Base-by-base conservation (phyloP, 2,797 vertebrate species). In the Anomalospiza imberbis region DNA sequence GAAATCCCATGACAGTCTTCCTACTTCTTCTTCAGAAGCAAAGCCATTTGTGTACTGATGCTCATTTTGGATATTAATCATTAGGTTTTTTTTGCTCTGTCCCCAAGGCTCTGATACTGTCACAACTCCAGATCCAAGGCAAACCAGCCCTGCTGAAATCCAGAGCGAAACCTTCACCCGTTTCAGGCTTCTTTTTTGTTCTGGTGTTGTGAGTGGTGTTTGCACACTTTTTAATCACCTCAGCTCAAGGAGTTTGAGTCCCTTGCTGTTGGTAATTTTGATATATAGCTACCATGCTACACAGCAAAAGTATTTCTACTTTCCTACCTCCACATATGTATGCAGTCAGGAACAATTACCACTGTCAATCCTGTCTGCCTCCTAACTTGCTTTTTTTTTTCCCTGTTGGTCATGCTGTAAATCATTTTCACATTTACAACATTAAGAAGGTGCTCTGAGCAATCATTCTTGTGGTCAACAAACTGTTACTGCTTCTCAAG, bases 371-470 rank as follows among this genome's bases (percentile, higher is more conserved):
- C 31, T 91, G 70, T 84, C 89, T 89, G 82, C 93, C 84, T 82
- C 50, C 80, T 93, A 73, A 80, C 89, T 92, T 63, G 67, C 67
- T 82, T 89, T 91, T 80, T 89, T 89, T 89, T 76, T 91, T 91
- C 5, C 91, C 70, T 61, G 48, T 93, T 88, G 87, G 84, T 94
- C 25, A 9, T 81, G 93, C 91, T 94, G 88, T 96, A 96, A 96
- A 97, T 96, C 93, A 96, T 96, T 95, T 96, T 96, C 96, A 95
- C 94, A 96, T 96, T 92, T 94, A 89, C 93, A 95, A 91, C 94
- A 86, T 93, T 93, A 94, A 93, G 85, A 94, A 96, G 93, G 94
- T 44, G 10, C 93, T 93, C 90, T 67, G 87, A 92, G 91, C 91
- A 94, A 96, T 94, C 94, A 95, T 48, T 96, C 93, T 95, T 92